Conservation (phyloP, 2,888 invertebrate species). For the Mechanitis mazaeus region DNA sequence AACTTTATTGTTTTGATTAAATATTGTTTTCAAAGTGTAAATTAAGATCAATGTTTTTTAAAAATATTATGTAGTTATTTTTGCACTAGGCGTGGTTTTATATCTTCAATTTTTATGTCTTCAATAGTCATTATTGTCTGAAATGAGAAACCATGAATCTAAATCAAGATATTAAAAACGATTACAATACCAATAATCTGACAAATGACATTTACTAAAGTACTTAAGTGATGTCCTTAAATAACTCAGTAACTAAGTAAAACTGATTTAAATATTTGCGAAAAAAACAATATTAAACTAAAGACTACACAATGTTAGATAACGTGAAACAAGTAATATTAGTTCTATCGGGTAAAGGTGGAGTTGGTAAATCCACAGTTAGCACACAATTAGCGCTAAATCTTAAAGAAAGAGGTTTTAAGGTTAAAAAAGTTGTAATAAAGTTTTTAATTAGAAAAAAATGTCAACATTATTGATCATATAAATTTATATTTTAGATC, state of each 20-base stretch:
- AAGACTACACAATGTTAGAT: constrained; percentile 78
- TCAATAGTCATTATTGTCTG: too few relatives aligned
- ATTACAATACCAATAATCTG: neutral
- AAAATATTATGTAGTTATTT: too few relatives aligned
- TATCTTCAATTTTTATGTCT: too few relatives aligned
- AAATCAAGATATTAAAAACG: neutral
- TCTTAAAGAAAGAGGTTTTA: constrained; percentile 85
- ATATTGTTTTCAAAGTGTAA: too few relatives aligned
- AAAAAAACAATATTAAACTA: neutral
- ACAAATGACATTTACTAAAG: constrained; percentile 3
- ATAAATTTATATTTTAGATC: constrained; percentile 78
- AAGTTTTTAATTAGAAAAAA: constrained; percentile 1
- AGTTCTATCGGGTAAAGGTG: constrained; percentile 98
- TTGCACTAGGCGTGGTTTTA: too few relatives aligned
- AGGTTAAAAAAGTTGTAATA: constrained; percentile 72
- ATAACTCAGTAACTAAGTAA: too few relatives aligned
- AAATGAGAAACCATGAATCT: too few relatives aligned
- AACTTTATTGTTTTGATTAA: neutral
- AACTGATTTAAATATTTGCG: neutral
- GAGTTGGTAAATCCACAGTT: constrained; percentile 98
- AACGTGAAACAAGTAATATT: constrained; percentile 90
- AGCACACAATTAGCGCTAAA: constrained; percentile 94
- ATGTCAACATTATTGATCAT: neutral
- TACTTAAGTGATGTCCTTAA: too few relatives aligned
- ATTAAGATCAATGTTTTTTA: too few relatives aligned